These are phyloP conservation scores for Crambe crambe DNA, from an alignment of 37 sponge, comb jelly and placozoan genomes.

Conservation along the genomic window DNA sequence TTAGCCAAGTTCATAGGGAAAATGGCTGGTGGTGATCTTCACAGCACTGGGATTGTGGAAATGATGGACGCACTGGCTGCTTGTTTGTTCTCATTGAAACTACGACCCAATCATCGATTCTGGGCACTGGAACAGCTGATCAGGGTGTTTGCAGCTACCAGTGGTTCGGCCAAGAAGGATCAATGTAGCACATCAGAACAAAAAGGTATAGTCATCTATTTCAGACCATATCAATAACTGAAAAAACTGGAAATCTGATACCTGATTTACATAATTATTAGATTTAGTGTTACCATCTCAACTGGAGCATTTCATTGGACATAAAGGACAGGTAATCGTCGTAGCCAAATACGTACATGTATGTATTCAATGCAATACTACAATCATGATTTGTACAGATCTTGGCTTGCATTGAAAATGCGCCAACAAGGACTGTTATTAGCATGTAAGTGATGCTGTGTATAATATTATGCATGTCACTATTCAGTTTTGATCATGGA, in stretches of 20 bases:
- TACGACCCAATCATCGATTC: constrained; percentile 26
- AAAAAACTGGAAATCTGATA: too few relatives aligned
- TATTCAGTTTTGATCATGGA: not conserved
- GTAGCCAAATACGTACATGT: not conserved
- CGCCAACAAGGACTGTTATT: constrained; percentile 9
- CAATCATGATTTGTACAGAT: constrained; percentile 22
- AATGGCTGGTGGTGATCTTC: not conserved
- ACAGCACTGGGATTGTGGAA: constrained; percentile 7
- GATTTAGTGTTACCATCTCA: constrained; percentile 24
- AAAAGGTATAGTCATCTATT: not conserved
- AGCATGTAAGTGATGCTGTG: constrained; percentile 28
- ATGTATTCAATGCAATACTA: not conserved
- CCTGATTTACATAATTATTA: too few relatives aligned
- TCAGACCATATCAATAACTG: not conserved
- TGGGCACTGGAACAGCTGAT: constrained; percentile 76
- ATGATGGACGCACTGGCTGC: constrained; percentile 75
- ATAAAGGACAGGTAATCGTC: constrained; percentile 47
- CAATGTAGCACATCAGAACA: not conserved
- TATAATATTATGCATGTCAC: not conserved
- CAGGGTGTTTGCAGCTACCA: constrained; percentile 28
- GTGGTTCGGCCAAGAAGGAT: not conserved
- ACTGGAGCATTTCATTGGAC: constrained; percentile 42
- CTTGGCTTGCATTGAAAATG: constrained; percentile 27
- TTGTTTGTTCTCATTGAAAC: constrained; percentile 58
- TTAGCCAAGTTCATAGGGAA: constrained; percentile 22